Conservation (phyloP, 2,888 invertebrate species). For the Lasioglossum oenotherae region DNA sequence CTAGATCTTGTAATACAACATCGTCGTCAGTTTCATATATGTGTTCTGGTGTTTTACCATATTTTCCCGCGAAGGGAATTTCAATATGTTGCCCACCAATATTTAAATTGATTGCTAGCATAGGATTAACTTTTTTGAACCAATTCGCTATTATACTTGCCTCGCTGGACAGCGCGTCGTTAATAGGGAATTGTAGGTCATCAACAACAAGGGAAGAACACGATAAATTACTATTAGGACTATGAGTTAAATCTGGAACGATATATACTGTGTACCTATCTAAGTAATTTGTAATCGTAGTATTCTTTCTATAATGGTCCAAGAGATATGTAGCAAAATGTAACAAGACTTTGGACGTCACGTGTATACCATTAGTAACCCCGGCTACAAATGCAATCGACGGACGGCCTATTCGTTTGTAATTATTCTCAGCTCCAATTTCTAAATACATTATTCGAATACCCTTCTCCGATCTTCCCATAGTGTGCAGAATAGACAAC, state of each 20-base stretch:
- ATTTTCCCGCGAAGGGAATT: slow-evolving; percentile 76
- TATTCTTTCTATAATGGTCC: slow-evolving; percentile 72
- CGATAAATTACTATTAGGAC: slow-evolving; percentile 58
- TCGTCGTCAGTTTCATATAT: slow-evolving; percentile 76
- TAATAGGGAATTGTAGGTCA: slow-evolving; percentile 72
- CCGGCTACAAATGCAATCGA: slow-evolving; percentile 79
- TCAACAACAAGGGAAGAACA: slow-evolving; percentile 69
- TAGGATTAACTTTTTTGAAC: slow-evolving; percentile 76
- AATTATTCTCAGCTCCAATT: slow-evolving; percentile 70
- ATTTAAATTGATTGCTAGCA: slow-evolving; percentile 79
- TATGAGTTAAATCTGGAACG: slow-evolving; percentile 78
- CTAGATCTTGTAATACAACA: slow-evolving; percentile 72
- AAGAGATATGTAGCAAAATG: slow-evolving; percentile 78
- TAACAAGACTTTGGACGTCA: slow-evolving; percentile 77
- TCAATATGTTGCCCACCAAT: slow-evolving; percentile 80
- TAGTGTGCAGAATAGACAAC: slow-evolving; percentile 75
- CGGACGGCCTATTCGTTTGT: slow-evolving; percentile 68
- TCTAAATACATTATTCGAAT: slow-evolving; percentile 77
- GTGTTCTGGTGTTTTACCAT: slow-evolving; percentile 51
- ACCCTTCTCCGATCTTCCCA: slow-evolving; percentile 72
- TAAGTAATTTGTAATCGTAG: slow-evolving; percentile 71
- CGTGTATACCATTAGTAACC: slow-evolving; percentile 75
- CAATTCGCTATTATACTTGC: slow-evolving; percentile 75
- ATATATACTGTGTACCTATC: slow-evolving; percentile 78
- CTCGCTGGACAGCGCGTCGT: slow-evolving; percentile 61